A percentile compares a stretch with the other conserved stretches of the same genome.
phyloP scores from a whole-genome alignment of 2,113 vertebrate genomes.

The Fukomys damarensis region DNA sequence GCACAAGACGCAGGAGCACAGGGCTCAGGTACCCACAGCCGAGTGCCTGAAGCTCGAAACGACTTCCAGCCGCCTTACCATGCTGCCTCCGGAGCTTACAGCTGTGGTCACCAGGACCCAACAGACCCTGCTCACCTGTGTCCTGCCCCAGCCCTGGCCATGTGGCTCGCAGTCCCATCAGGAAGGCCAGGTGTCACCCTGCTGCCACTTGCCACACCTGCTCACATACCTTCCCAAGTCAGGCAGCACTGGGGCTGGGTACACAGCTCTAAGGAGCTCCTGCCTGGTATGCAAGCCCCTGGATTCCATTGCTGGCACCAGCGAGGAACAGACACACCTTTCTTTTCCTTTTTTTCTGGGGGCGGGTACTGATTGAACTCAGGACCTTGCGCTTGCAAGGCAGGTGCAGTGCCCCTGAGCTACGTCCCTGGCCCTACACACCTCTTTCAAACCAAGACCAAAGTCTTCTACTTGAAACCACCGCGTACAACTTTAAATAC shows the following conservation, averaged over 20 bases:
- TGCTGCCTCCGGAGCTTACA: not conserved
- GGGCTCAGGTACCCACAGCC: not conserved
- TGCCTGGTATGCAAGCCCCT: not conserved
- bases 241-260: not conserved
- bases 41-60: no score
- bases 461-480: accelerated
- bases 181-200: not conserved
- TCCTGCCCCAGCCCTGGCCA: not conserved
- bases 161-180: not conserved
- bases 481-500: accelerated
- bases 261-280: not conserved
- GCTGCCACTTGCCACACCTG: not conserved
- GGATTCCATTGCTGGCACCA: not conserved
- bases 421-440: no score
- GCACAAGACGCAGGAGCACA: accelerated
- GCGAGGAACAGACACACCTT: no score
- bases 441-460: not conserved
- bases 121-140: not conserved
- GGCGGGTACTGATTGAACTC: no score
- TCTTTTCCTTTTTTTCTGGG: no score
- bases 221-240: not conserved
- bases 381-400: no score
- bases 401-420: no score
- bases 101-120: not conserved
- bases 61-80: not conserved